phyloP scores from a whole-genome alignment of 2,113 vertebrate species.

The Ginglymostoma cirratum region DNA sequence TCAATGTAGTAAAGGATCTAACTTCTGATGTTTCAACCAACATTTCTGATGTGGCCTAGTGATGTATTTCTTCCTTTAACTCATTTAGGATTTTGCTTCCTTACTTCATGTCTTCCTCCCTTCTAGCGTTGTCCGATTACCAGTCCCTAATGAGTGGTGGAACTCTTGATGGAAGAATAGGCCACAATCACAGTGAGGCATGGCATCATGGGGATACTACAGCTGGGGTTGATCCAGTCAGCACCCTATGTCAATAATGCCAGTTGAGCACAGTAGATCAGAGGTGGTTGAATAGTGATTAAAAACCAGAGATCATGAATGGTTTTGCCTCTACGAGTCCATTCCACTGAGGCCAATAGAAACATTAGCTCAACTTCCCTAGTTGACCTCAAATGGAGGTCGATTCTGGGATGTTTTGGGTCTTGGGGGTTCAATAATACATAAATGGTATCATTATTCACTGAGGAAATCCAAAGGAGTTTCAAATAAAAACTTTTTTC shows the following conservation, averaged over 20 bases:
- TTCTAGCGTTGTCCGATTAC: neutral
- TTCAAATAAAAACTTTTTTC: neutral
- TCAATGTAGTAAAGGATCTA: neutral
- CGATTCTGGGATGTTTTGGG: neutral
- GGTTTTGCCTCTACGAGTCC: neutral
- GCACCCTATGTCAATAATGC: neutral
- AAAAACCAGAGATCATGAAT: neutral
- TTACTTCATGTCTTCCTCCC: neutral
- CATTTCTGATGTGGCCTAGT: neutral
- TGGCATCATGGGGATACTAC: neutral
- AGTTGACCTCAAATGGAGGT: neutral
- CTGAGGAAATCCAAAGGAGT: neutral
- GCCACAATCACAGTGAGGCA: neutral
- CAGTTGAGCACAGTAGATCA: neutral
- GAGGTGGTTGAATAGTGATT: neutral
- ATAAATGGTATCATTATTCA: neutral
- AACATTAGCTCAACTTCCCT: neutral
- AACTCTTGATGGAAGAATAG: neutral
- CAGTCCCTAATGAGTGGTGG: neutral
- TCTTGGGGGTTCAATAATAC: neutral
- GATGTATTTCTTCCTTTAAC: neutral
- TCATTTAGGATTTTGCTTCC: neutral
- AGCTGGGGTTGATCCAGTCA: neutral
- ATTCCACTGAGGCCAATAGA: neutral
- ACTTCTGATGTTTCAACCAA: neutral